A percentile compares a stretch with the other conserved stretches of the same genome.
Conservation (phyloP, 2,797 vertebrate species). For the Schizopygopsis pylzovi region DNA sequence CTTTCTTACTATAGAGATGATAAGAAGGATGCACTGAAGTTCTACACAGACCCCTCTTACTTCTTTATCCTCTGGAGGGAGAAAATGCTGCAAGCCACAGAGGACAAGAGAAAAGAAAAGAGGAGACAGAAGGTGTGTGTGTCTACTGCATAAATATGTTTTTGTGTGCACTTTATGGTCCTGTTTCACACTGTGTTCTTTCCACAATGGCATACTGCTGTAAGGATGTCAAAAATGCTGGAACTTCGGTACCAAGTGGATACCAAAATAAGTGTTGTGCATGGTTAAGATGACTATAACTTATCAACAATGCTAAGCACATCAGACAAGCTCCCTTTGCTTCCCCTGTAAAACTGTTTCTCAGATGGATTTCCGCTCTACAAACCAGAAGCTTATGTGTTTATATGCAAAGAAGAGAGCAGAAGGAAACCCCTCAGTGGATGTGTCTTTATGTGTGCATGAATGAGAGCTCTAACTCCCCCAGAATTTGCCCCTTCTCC, state of each 20-base stretch:
- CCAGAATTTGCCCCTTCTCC: conserved; percentile 61
- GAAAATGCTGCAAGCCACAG: conserved; percentile 93
- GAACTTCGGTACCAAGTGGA: neutral
- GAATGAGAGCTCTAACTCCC: conserved; percentile 47
- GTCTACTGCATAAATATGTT: neutral
- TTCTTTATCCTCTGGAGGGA: conserved; percentile 95
- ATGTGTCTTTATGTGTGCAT: conserved; percentile 19
- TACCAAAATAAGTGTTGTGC: neutral
- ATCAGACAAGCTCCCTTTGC: neutral
- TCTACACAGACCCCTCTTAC: conserved; percentile 92
- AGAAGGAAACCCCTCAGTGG: conserved; percentile 22
- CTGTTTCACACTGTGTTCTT: neutral
- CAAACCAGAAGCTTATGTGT: conserved; percentile 12
- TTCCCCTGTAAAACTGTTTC: neutral
- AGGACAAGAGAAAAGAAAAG: conserved; percentile 92
- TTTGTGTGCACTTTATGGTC: neutral
- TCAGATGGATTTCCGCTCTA: neutral
- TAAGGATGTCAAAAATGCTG: neutral
- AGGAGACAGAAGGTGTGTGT: conserved; percentile 87
- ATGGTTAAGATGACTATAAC: neutral
- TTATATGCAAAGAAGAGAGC: conserved; percentile 9
- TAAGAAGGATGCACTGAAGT: conserved; percentile 90
- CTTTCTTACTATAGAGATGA: conserved; percentile 79
- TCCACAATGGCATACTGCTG: neutral
- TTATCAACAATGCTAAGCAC: neutral